These are phyloP conservation scores for Erebia ligea DNA, from an alignment of 2,888 invertebrate genomes.

Conservation along the genomic window DNA sequence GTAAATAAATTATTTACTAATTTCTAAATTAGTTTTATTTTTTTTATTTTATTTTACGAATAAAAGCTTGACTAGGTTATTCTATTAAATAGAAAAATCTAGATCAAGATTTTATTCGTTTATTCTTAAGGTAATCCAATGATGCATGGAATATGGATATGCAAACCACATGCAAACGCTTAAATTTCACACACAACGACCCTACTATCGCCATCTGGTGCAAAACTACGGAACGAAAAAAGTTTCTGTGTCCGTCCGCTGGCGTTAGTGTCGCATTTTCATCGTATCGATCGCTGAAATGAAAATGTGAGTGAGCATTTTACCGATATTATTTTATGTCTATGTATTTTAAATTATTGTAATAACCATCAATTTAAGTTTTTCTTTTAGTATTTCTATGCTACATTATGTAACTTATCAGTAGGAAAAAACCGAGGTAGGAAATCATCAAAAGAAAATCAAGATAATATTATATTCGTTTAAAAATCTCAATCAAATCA, in stretches of 20 bases:
- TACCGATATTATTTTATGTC: neutral
- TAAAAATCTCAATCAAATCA: neutral
- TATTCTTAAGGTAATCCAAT: too few relatives aligned
- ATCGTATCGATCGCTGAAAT: neutral
- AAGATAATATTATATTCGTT: neutral
- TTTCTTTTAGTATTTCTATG: neutral
- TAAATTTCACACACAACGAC: neutral
- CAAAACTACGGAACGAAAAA: constrained; percentile 45
- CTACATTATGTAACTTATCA: neutral
- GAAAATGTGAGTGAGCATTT: neutral
- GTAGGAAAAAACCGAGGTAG: too few relatives aligned
- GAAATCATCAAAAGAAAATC: neutral
- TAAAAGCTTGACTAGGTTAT: too few relatives aligned
- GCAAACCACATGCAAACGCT: too few relatives aligned
- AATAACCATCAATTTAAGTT: neutral
- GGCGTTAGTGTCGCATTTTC: constrained; percentile 49
- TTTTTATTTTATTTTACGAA: too few relatives aligned
- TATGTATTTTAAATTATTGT: neutral
- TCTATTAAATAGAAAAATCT: too few relatives aligned
- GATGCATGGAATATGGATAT: too few relatives aligned
- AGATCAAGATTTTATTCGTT: too few relatives aligned
- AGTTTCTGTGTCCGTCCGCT: constrained; percentile 45
- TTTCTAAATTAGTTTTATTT: too few relatives aligned
- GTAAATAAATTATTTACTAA: too few relatives aligned
- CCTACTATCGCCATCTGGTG: constrained; percentile 56